Evolutionary conservation across 2,797 vertebrate species (phyloP), one percentile per base, ranked within the genome.

Genomic region (Ctenosaura bakeri): DNA sequence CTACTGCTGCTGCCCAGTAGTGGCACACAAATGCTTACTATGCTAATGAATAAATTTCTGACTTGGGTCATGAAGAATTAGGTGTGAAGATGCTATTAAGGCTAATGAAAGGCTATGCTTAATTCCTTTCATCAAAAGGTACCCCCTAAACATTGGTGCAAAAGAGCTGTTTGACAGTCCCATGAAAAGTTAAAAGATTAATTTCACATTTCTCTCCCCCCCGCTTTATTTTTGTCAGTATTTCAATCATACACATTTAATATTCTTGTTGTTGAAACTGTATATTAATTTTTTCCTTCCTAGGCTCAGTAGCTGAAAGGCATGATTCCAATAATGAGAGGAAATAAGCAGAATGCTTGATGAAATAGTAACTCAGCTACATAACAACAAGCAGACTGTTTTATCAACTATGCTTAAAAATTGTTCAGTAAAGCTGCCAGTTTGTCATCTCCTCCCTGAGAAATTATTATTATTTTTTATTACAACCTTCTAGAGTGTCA

Each of bases 271-370:
- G 71, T 59, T 92, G 94, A 94, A 93, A 95, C 95, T 89, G 74
- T 87, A 78, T 86, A 88, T 88, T 95, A 96, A 94, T 92, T 66
- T 96, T 35, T 52, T 73, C 10, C 84, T 93, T 18, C 62, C 85
- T 93, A 90, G 59, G 91, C 92, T 94, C 80, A 0, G 0, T 95
- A 92, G 94, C 94, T 95, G 93, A 96, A 96, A 96, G 80, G 77
- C 82, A 78, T 94, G 92, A 95, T 92, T 95, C 88, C 79, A 94
- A 91, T 95, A 94, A 93, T 96, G 94, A 94, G 76, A 29, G 74
- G 81, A 95, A 95, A 95, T 93, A 94, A 93, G 85, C 56, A 94
- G 93, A 93, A 91, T 96, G 83, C 74, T 90, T 96, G 93, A 95
- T 96, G 89, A 97, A 95, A 90, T 90, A 83, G 78, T 92, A 86